phyloP scores from a whole-genome alignment of 2,888 invertebrate genomes.

The Sinhomidia bicolor region DNA sequence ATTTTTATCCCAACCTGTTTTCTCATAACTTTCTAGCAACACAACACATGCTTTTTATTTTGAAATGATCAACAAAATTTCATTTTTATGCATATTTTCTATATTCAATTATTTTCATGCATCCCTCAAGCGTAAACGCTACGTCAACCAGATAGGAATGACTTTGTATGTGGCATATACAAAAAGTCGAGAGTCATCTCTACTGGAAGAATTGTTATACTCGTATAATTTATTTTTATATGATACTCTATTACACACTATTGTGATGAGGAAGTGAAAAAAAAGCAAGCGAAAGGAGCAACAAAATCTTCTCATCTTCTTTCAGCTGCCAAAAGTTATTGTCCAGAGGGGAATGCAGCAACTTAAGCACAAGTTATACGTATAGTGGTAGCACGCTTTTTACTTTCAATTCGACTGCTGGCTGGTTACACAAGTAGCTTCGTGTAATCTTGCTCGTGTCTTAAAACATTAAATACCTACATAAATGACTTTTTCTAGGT shows the following conservation, averaged over 20 bases:
- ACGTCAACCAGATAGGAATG: too few relatives aligned
- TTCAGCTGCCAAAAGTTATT: slow-evolving; percentile 32
- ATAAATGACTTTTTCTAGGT: not conserved
- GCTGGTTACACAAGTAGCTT: not conserved
- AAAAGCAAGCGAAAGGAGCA: not conserved
- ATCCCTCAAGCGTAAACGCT: too few relatives aligned
- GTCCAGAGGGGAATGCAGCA: slow-evolving; percentile 18
- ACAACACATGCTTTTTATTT: too few relatives aligned
- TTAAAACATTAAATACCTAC: not conserved
- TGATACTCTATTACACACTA: not conserved
- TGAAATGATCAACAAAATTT: too few relatives aligned
- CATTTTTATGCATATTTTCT: too few relatives aligned
- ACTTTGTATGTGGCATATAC: too few relatives aligned
- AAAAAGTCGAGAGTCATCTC: too few relatives aligned
- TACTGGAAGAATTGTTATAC: too few relatives aligned
- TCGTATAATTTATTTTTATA: too few relatives aligned
- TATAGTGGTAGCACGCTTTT: not conserved
- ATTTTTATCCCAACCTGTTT: too few relatives aligned
- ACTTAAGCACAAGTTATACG: not conserved
- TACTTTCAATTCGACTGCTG: not conserved
- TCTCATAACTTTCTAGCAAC: too few relatives aligned
- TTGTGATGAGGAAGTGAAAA: slow-evolving; percentile 40
- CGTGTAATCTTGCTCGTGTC: not conserved
- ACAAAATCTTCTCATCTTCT: slow-evolving; percentile 11
- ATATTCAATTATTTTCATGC: too few relatives aligned